Conservation (phyloP, 2,113 vertebrate species). For the Apistogramma diplotaenia region DNA sequence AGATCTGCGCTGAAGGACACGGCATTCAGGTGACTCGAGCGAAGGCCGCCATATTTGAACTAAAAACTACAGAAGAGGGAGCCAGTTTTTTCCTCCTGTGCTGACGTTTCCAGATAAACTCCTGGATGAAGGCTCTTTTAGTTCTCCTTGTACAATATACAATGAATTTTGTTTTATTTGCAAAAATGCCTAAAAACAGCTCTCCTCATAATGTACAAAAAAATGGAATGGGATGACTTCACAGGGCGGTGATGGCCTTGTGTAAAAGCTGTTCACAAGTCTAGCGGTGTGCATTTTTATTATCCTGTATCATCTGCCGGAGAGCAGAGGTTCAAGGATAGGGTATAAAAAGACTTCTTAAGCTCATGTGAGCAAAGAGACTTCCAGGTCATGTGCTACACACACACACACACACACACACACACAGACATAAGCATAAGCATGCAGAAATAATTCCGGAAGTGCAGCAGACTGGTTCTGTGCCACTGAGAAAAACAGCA, state of each 20-base stretch:
- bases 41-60: background rate
- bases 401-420: too few relatives aligned
- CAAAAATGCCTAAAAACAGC: too few relatives aligned
- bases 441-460: background rate
- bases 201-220: too few relatives aligned
- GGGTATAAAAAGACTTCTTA: slow-evolving; percentile 7
- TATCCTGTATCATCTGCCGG: too few relatives aligned
- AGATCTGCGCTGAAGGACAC: slow-evolving; percentile 6
- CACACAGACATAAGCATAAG: too few relatives aligned
- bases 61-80: slow-evolving; percentile 6
- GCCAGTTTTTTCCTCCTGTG: background rate
- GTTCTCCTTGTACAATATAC: background rate
- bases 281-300: too few relatives aligned
- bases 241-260: too few relatives aligned
- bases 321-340: background rate
- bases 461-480: background rate
- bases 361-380: slow-evolving; percentile 11
- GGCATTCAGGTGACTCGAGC: background rate
- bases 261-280: too few relatives aligned
- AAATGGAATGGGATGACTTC: too few relatives aligned
- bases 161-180: background rate
- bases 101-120: slow-evolving; percentile 28
- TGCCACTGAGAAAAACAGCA: background rate
- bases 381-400: background rate
- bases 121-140: background rate